Conservation (phyloP, 1,140 invertebrate genomes). For the Trichonephila clavata region DNA sequence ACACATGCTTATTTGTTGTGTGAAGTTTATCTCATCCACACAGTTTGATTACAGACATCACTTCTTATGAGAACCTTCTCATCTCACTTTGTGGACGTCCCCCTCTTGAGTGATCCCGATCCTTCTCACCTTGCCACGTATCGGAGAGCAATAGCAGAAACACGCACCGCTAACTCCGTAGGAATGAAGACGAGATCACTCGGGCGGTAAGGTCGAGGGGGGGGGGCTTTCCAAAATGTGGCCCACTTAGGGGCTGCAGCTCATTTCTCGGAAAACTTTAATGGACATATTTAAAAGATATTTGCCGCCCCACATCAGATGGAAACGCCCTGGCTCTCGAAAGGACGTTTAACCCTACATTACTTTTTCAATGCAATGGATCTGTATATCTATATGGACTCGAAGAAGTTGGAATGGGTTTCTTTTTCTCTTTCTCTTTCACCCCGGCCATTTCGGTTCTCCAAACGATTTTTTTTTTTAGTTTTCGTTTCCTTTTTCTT, state of each 20-base stretch:
- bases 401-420: slow-evolving; percentile 39
- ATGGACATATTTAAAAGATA: slow-evolving; percentile 76
- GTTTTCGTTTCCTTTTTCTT: too few relatives aligned
- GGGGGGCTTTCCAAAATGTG: slow-evolving; percentile 23
- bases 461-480: too few relatives aligned
- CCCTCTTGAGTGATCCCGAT: neutral
- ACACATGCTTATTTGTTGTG: too few relatives aligned
- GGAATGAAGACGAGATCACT: slow-evolving; percentile 68
- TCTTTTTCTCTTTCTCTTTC: neutral
- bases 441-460: too few relatives aligned
- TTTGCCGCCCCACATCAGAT: slow-evolving; percentile 11
- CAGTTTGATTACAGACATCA: too few relatives aligned
- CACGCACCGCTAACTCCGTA: slow-evolving; percentile 63
- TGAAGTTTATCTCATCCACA: too few relatives aligned
- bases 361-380: slow-evolving; percentile 59
- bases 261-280: slow-evolving; percentile 65
- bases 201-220: slow-evolving; percentile 63
- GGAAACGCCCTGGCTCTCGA: neutral
- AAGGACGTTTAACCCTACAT: slow-evolving; percentile 69
- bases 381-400: too few relatives aligned
- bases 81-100: slow-evolving; percentile 9
- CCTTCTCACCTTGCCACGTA: slow-evolving; percentile 59
- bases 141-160: slow-evolving; percentile 39
- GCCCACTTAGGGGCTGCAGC: slow-evolving; percentile 30
- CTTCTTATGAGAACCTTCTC: too few relatives aligned